These are phyloP conservation scores for Gambusia affinis DNA, from an alignment of 2,113 vertebrate genomes.

Conservation along the genomic window DNA sequence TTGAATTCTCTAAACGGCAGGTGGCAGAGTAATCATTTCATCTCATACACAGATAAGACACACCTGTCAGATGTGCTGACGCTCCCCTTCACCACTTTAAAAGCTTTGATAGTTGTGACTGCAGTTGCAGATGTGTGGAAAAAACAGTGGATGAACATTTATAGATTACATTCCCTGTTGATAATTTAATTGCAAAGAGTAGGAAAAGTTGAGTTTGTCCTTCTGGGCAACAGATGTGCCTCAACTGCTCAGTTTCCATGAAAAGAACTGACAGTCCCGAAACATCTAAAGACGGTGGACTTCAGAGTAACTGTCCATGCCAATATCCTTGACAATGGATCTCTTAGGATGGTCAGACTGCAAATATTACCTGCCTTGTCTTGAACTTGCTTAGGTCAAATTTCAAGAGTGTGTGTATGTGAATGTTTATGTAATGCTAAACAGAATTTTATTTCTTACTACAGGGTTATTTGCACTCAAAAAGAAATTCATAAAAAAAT, in stretches of 20 bases:
- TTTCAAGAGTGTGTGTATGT: constrained; percentile 5
- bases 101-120: background rate
- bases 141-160: background rate
- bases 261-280: constrained; percentile 67
- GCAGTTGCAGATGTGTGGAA: background rate
- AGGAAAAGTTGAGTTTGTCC: constrained; percentile 23
- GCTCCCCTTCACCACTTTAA: background rate
- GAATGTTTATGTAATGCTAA: constrained; percentile 1
- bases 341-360: constrained; percentile 64
- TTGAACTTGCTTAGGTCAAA: constrained; percentile 66
- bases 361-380: constrained; percentile 56
- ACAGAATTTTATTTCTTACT: constrained; percentile 13
- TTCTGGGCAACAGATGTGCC: constrained; percentile 57
- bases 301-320: constrained; percentile 69
- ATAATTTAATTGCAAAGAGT: background rate
- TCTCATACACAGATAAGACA: too few relatives aligned
- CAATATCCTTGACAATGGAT: constrained; percentile 72
- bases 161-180: background rate
- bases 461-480: background rate
- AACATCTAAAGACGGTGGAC: constrained; percentile 60
- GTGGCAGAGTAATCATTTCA: too few relatives aligned
- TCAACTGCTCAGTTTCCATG: constrained; percentile 47
- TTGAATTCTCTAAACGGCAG: too few relatives aligned
- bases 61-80: background rate
- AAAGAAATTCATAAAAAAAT: background rate